Evolutionary conservation across 2,888 invertebrate species (phyloP).

Genomic region (Copidosoma aretas): DNA sequence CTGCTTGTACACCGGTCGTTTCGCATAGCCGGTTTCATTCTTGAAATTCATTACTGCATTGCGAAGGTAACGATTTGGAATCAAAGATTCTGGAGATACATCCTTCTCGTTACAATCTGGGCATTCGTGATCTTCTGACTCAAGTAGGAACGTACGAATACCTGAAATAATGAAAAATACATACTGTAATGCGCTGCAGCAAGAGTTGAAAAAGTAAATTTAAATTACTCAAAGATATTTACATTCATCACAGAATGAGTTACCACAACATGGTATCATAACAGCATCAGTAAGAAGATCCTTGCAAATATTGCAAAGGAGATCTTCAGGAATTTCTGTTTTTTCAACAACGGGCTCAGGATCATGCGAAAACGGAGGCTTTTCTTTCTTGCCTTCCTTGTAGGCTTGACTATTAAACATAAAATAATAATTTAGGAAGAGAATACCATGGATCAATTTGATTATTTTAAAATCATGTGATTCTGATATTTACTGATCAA

Average conservation of each 20-base stretch:
- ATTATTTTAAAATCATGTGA: background rate
- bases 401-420: slow-evolving; percentile 74
- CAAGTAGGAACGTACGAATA: slow-evolving; percentile 84
- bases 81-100: slow-evolving; percentile 89
- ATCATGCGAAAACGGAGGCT: slow-evolving; percentile 69
- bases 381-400: slow-evolving; percentile 74
- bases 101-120: slow-evolving; percentile 93
- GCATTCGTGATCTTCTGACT: slow-evolving; percentile 94
- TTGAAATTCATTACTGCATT: slow-evolving; percentile 89
- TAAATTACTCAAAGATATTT: slow-evolving; percentile 58
- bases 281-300: slow-evolving; percentile 94
- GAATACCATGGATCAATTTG: background rate
- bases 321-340: slow-evolving; percentile 86
- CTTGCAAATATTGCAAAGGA: slow-evolving; percentile 90
- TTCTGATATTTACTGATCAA: slow-evolving; percentile 76
- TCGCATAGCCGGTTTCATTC: slow-evolving; percentile 89
- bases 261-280: slow-evolving; percentile 97
- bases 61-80: slow-evolving; percentile 89
- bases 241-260: slow-evolving; percentile 99
- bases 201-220: background rate
- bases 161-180: slow-evolving; percentile 64
- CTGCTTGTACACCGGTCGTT: slow-evolving; percentile 60
- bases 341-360: slow-evolving; percentile 65
- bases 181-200: background rate
- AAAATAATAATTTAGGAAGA: background rate